Base-by-base conservation (phyloP, 2,888 invertebrate species). In the Brenthis daphne region DNA sequence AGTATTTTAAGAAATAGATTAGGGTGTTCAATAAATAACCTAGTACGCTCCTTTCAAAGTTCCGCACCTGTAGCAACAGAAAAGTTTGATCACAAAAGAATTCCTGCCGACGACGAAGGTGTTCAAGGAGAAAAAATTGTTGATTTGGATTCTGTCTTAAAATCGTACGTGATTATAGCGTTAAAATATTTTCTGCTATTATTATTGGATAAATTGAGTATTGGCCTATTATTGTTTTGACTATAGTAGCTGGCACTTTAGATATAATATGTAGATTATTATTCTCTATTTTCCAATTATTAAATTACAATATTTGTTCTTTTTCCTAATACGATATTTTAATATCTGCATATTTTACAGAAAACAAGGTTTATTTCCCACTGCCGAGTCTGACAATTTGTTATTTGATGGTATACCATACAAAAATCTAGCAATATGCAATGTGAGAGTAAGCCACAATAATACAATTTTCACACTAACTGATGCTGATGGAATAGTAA, bases 381-480 rank as follows among this genome's bases (percentile, higher is more conserved):
- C 96, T 80, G 88, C 93, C 68, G 94, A 95, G 65, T 97, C 98
- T 0, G 95, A 96, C 51, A 93, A 94, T 70, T 89, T 90, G 78
- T 81, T 97, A 3, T 97, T 97, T 79, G 94, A 96, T 82, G 98
- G 97, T 0, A 87, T 95, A 0, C 94, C 94, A 2, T 99, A 95
- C 84, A 95, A 95, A 82, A 95, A 98, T 60, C 82, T 99, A 64
- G 98, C 98, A 0, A 94, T 99, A 68, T 94, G 96, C 77, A 96
- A 98, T 85, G 95, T 99, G 58, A 94, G 95, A 80, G 96, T 97
- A 0, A 95, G 96, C 12, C 94, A 94, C 70, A 99, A 99, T 90
- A 99, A 99, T 85, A 98, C 99, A 12, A 96, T 98, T 68, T 93
- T 99, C 69, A 93, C 94, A 12, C 83, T 98, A 53, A 95, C 96